These are phyloP conservation scores for Sinella curviseta DNA, from an alignment of 1,140 invertebrate species.

Conservation along the genomic window DNA sequence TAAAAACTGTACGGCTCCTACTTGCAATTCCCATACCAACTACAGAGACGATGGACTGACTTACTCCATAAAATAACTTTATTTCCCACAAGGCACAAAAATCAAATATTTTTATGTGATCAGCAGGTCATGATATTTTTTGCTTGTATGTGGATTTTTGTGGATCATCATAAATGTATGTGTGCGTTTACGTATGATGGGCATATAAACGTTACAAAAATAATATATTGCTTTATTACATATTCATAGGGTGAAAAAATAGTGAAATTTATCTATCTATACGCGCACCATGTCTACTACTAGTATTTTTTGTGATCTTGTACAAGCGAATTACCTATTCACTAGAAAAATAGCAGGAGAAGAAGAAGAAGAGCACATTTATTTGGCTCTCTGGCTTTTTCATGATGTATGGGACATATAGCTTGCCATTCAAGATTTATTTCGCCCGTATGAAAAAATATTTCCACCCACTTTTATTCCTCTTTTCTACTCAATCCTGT, in stretches of 20 bases:
- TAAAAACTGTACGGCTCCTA: no score
- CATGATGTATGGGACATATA: constrained; percentile 9
- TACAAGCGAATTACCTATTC: not conserved
- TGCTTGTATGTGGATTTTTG: not conserved
- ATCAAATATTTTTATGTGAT: constrained; percentile 7
- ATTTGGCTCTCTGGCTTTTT: constrained; percentile 1
- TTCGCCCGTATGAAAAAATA: constrained; percentile 23
- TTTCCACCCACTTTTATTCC: constrained; percentile 22
- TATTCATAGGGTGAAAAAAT: not conserved
- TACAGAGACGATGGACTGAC: no score
- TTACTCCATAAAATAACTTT: no score
- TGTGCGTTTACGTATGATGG: not conserved
- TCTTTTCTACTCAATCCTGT: not conserved
- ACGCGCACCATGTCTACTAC: not conserved
- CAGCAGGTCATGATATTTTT: constrained; percentile 5
- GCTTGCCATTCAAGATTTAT: constrained; percentile 20
- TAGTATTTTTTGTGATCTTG: not conserved
- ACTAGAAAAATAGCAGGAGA: not conserved
- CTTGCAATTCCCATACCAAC: no score
- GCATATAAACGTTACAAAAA: not conserved
- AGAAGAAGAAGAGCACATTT: not conserved
- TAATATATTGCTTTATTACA: constrained; percentile 11
- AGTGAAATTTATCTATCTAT: not conserved
- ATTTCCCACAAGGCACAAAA: not conserved
- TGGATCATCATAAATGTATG: not conserved